phyloP scores from a whole-genome alignment of 2,113 vertebrate species.

The Ciconia maguari region DNA sequence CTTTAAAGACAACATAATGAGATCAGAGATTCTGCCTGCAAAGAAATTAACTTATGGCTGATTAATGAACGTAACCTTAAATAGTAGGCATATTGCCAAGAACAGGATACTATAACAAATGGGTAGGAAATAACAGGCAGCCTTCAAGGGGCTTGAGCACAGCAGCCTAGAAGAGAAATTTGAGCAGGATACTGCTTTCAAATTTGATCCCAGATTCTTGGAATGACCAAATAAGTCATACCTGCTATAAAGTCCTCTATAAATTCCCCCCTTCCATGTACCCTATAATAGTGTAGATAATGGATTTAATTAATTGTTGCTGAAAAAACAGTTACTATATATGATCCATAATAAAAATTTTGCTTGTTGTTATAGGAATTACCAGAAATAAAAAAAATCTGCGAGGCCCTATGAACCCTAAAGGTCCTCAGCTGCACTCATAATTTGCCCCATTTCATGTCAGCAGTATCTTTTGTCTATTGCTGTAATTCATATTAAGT shows the following conservation, averaged over 20 bases:
- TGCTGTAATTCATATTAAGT: not conserved
- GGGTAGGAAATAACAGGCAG: conserved; percentile 50
- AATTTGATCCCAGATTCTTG: conserved; percentile 67
- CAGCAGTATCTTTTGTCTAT: not conserved
- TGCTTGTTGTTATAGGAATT: conserved; percentile 55
- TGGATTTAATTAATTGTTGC: conserved; percentile 67
- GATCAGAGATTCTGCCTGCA: conserved; percentile 71
- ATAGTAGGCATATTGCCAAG: conserved; percentile 63
- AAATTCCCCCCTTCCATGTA: conserved; percentile 7
- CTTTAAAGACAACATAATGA: conserved; percentile 72
- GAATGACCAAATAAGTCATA: conserved; percentile 63
- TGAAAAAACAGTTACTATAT: conserved; percentile 65
- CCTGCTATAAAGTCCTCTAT: conserved; percentile 60
- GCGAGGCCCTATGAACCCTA: not conserved
- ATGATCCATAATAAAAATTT: conserved; percentile 65
- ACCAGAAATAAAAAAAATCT: conserved; percentile 20
- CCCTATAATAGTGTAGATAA: conserved; percentile 62
- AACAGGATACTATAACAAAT: conserved; percentile 46
- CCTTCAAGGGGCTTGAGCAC: conserved; percentile 45
- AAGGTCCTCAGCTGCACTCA: not conserved
- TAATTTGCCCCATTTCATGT: not conserved
- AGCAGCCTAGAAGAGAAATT: conserved; percentile 51
- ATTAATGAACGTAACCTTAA: conserved; percentile 77
- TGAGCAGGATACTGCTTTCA: conserved; percentile 65
- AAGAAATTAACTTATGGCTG: conserved; percentile 75